Evolutionary conservation across 1,140 invertebrate genomes (phyloP).

Genomic region (Papilio polyxenes): DNA sequence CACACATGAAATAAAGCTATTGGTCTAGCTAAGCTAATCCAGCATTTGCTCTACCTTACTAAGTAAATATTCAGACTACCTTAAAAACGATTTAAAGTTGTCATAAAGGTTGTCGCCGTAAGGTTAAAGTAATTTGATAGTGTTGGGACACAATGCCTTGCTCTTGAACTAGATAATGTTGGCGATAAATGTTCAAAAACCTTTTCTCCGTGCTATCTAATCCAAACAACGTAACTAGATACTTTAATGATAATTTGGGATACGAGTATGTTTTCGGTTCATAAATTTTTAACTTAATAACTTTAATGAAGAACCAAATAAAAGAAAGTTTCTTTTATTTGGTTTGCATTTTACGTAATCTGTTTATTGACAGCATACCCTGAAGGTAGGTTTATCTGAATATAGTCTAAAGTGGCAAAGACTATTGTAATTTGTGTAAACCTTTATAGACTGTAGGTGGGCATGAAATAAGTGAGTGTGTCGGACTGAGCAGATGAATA

Average conservation of each 20-base stretch:
- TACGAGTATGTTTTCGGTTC: not conserved
- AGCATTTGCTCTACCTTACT: not conserved
- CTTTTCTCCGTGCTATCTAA: constrained; percentile 9
- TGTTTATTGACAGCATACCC: too few species aligned
- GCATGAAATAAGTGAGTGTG: constrained; percentile 9
- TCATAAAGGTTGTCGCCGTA: not conserved
- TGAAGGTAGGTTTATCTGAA: too few species aligned
- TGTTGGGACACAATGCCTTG: constrained; percentile 12
- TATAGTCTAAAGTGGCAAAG: not conserved
- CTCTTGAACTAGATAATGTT: constrained; percentile 12
- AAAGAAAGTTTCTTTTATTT: too few species aligned
- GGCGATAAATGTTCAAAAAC: constrained; percentile 18
- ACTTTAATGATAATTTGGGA: not conserved
- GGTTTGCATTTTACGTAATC: too few species aligned
- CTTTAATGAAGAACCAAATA: too few species aligned
- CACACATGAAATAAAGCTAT: not conserved
- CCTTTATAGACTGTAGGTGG: not conserved
- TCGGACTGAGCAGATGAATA: constrained; percentile 14
- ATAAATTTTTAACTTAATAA: too few species aligned
- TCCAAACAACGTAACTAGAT: constrained; percentile 5
- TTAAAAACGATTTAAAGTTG: not conserved
- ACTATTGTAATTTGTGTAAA: not conserved
- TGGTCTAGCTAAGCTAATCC: not conserved
- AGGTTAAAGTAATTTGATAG: constrained; percentile 2
- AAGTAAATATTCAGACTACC: not conserved